Evolutionary conservation across 2,113 vertebrate species (phyloP).

Genomic region (Xyliphius kryptos): DNA sequence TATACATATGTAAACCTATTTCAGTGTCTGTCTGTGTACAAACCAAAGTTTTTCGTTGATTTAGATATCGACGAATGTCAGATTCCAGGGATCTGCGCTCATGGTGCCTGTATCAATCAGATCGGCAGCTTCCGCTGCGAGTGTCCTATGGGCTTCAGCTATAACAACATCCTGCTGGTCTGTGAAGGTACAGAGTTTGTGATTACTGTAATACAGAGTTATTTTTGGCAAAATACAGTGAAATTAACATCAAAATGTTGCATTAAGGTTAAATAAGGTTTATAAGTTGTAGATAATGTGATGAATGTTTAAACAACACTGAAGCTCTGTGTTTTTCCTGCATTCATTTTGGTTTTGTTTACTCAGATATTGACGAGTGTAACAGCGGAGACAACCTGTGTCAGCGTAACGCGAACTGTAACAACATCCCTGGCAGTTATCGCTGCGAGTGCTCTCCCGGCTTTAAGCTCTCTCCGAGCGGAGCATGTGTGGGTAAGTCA

Average conservation of each 20-base stretch:
- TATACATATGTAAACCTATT: not conserved
- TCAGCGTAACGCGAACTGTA: conserved; percentile 79
- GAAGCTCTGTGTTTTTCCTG: conserved; percentile 33
- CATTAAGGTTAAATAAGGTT: no score
- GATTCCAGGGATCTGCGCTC: conserved; percentile 81
- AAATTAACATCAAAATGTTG: no score
- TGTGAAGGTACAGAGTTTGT: conserved; percentile 73
- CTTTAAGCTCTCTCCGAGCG: conserved; percentile 80
- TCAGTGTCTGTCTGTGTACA: not conserved
- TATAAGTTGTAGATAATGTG: no score
- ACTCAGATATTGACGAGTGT: conserved; percentile 84
- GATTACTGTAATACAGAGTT: no score
- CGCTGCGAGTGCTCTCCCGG: conserved; percentile 80
- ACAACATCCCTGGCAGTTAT: conserved; percentile 88
- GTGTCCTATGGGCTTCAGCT: conserved; percentile 86
- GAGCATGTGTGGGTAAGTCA: conserved; percentile 88
- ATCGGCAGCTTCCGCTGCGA: conserved; percentile 90
- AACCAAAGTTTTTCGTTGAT: not conserved
- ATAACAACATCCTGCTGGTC: conserved; percentile 83
- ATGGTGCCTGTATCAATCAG: conserved; percentile 87
- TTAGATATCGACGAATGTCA: conserved; percentile 92
- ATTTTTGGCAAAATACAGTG: no score
- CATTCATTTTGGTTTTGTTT: not conserved
- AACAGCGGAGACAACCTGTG: conserved; percentile 80
- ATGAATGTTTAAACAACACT: no score